phyloP scores from a whole-genome alignment of 2,888 invertebrate species.

The Scaptomyza reducta region DNA sequence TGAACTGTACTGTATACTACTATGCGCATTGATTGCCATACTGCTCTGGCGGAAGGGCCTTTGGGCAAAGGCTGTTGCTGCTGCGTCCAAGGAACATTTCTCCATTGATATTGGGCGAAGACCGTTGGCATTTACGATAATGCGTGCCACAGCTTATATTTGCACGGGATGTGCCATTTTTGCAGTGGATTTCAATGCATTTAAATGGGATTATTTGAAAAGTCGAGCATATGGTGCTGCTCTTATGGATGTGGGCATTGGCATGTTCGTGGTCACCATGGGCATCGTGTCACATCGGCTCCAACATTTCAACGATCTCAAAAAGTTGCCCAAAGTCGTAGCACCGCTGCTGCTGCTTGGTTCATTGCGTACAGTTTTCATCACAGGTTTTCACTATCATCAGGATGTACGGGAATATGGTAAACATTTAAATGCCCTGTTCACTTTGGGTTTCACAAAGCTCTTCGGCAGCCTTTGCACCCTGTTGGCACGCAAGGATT shows the following conservation, averaged over 20 bases:
- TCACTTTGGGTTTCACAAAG: constrained; percentile 94
- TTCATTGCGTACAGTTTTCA: constrained; percentile 86
- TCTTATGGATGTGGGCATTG: constrained; percentile 98
- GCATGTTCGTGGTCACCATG: constrained; percentile 92
- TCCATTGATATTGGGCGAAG: constrained; percentile 61
- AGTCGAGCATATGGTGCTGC: constrained; percentile 93
- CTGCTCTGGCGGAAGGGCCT: constrained; percentile 49
- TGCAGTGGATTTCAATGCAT: constrained; percentile 96
- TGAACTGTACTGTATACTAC: constrained; percentile 16
- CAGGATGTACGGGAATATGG: constrained; percentile 97
- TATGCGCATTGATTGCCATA: not conserved
- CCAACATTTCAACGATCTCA: constrained; percentile 52
- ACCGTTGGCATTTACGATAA: constrained; percentile 87
- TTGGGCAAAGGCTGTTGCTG: not conserved
- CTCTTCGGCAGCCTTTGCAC: constrained; percentile 87
- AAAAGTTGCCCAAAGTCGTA: constrained; percentile 74
- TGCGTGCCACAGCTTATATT: constrained; percentile 89
- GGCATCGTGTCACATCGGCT: constrained; percentile 89
- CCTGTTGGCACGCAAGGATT: constrained; percentile 48
- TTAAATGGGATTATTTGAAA: constrained; percentile 94
- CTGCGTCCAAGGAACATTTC: not conserved
- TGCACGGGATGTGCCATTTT: constrained; percentile 93
- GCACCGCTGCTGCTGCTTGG: constrained; percentile 87
- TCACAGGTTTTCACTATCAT: constrained; percentile 90
- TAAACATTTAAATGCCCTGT: constrained; percentile 99